Evolutionary conservation across 2,888 invertebrate genomes (phyloP).

Genomic region (Spodoptera picta): DNA sequence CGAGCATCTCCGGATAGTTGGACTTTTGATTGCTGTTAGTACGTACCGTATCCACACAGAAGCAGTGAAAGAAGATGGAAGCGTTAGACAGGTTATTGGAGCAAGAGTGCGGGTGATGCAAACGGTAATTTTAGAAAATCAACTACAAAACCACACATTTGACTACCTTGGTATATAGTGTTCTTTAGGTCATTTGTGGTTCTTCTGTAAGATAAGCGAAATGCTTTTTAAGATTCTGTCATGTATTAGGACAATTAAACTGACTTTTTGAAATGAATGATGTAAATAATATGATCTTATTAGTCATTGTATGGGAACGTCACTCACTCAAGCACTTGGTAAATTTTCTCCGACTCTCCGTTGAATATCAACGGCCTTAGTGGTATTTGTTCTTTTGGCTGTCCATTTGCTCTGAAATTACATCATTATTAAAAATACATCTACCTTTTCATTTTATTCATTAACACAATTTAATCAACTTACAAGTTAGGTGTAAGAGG

Average conservation of each 20-base stretch:
- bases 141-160: constrained; percentile 75
- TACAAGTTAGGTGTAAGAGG: constrained; percentile 81
- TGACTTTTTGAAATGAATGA: constrained; percentile 52
- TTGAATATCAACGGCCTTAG: constrained; percentile 92
- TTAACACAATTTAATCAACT: constrained; percentile 55
- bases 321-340: constrained; percentile 93
- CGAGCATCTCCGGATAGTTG: constrained; percentile 87
- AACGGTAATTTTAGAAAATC: constrained; percentile 51
- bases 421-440: too few relatives aligned
- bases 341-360: constrained; percentile 90
- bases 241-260: constrained; percentile 50
- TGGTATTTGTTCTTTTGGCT: constrained; percentile 92
- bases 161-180: constrained; percentile 86
- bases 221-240: constrained; percentile 52
- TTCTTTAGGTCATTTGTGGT: constrained; percentile 88
- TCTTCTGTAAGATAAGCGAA: constrained; percentile 84
- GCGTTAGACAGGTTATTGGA: constrained; percentile 52
- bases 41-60: constrained; percentile 70
- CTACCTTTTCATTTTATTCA: too few relatives aligned
- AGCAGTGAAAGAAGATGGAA: constrained; percentile 70
- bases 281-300: constrained; percentile 29
- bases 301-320: constrained; percentile 7
- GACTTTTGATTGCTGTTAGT: constrained; percentile 85
- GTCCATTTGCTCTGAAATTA: constrained; percentile 79
- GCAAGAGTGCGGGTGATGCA: constrained; percentile 54